Conservation (phyloP, 2,888 invertebrate genomes). For the Watsonalla cultraria region DNA sequence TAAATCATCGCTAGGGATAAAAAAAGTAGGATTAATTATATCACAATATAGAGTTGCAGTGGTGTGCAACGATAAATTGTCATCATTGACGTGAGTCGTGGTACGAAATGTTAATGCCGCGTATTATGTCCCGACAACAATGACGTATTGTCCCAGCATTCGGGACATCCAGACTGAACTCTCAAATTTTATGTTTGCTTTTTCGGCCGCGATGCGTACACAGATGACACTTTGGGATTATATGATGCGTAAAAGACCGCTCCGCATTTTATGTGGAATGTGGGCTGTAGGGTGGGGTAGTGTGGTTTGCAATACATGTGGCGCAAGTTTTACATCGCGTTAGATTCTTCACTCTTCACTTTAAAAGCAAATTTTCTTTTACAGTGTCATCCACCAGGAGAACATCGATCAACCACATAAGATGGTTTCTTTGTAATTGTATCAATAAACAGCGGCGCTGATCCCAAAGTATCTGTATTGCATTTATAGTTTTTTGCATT, state of each 20-base stretch:
- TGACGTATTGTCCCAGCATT: conserved; percentile 69
- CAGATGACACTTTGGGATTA: conserved; percentile 32
- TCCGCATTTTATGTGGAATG: conserved; percentile 2
- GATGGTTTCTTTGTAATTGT: no score
- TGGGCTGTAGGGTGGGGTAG: neutral
- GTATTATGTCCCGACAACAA: conserved; percentile 71
- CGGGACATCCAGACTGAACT: conserved; percentile 52
- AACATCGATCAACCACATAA: no score
- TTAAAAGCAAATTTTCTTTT: no score
- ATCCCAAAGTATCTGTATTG: no score
- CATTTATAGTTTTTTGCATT: no score
- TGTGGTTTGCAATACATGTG: neutral
- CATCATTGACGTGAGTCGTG: conserved; percentile 72
- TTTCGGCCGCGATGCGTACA: conserved; percentile 34
- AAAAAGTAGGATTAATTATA: conserved; percentile 61
- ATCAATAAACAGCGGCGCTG: no score
- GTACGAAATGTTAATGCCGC: conserved; percentile 74
- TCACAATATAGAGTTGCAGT: conserved; percentile 42
- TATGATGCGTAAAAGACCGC: conserved; percentile 24
- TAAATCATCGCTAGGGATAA: conserved; percentile 60
- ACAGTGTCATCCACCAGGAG: no score
- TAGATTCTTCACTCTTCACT: neutral
- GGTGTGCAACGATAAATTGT: conserved; percentile 70
- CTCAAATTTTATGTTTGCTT: conserved; percentile 50
- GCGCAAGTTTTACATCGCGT: neutral